Base-by-base conservation (phyloP, 2,113 vertebrate genomes). In the Microcebus jonahi region DNA sequence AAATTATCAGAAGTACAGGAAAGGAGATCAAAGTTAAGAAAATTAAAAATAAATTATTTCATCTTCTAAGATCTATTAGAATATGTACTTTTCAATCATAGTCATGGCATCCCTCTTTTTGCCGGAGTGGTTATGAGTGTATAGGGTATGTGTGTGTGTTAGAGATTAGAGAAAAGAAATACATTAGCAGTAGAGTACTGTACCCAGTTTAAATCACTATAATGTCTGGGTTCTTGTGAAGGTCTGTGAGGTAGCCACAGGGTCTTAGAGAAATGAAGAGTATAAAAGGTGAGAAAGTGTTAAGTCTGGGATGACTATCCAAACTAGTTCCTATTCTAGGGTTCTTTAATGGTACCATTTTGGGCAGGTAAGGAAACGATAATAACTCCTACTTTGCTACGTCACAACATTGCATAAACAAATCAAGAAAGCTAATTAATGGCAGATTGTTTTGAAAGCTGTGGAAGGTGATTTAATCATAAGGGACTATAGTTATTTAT, bases 1-100 rank as follows among this genome's bases (percentile, higher is more conserved):
- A 73, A 73, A 89, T 61, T 9, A 55, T 42, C 12, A 86, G 2
- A 67, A 34, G 83, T 79, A 91, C 39, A 57, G 39, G 3, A 79
- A 89, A 93, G 36, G 4, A 10, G 91, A 85, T 90, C 55, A 75
- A 88, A 88, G 76, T 85, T 29, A 82, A 86, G 10, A 80, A 77
- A 67, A 88, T 25, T 34, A 36, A 11, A 67, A 50, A 39, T 17
- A 71, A 77, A 91, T 85, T 55, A 76, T 63, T 91, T 89, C 15
- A 75, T 84, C 6, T 84, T 91, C 34, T 63, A 91, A 73, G 42
- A 53, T 81, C 17, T 92, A 3, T 45, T 45, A 88, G 31, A 5
- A 73, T 50, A 79, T 39, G 76, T 34, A 80, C 18, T 91, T 89
- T 75, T 42, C 14, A 61, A 13, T 85, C 59, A 61, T 48, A 36